Evolutionary conservation across 2,113 vertebrate species (phyloP), one percentile per base, ranked within the genome.

Genomic region (Rhinichthys klamathensis): DNA sequence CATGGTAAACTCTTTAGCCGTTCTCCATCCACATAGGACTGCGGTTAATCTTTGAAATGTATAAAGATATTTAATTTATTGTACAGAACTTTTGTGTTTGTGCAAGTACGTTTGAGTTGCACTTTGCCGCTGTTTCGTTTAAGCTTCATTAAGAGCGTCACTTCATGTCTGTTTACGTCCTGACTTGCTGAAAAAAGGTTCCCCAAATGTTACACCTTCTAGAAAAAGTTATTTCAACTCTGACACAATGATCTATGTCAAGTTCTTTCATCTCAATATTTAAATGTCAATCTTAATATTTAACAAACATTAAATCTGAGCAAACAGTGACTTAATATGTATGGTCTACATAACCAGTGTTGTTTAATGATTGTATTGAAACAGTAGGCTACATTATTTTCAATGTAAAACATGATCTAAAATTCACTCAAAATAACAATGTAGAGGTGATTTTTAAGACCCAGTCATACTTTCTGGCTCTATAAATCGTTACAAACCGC

Each of bases 21-120:
- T 41, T 38, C n/a, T 72, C 15, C 69, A 70, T 76, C 58, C 38
- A 23, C 15, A 30, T 63, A 73, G 16, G 74, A 72, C 65, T 85
- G 58, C 23, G 77, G 60, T 83, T 49, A 81, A 6, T 83, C 38
- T 82, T 54, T 7, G 10, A 51, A 61, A 82, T 82, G 79, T 85
- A 73, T 27, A 74, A 72, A 74, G n/a, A 38, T 70, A 18, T 49
- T 30, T 72, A 67, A 72, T 30, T n/a, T 49, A 60, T 74, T 81
- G 67, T 82, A 81, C 58, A 80, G 46, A 74, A 76, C 16, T 16
- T 80, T 61, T 74, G 38, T 46, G 56, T 32, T 67, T 63, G 12
- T 69, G 60, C 83, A 61, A 5, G 30, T 13, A 44, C 0, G n/a
- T 58, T 67, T 80, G 58, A 54, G 58, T 75, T 83, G 35, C 58